phyloP scores from a whole-genome alignment of 2,888 invertebrate genomes.

The Melieria crassipennis region DNA sequence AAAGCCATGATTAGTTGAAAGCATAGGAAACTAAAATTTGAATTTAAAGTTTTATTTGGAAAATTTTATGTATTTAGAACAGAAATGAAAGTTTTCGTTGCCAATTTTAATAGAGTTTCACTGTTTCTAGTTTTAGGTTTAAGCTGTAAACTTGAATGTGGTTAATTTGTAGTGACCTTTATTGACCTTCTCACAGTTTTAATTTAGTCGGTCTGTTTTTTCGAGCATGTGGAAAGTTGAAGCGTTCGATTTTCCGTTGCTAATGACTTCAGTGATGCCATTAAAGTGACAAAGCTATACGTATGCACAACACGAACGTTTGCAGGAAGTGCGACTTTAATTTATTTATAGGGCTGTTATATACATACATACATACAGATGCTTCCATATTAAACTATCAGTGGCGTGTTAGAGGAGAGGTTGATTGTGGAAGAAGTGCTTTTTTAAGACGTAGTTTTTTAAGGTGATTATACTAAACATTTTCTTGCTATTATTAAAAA shows the following conservation, averaged over 20 bases:
- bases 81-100: not conserved
- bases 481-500: not conserved
- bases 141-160: not conserved
- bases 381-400: not conserved
- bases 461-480: too few species aligned
- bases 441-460: not conserved
- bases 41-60: not conserved
- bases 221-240: not conserved
- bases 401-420: not conserved
- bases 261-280: too few species aligned
- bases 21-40: too few species aligned
- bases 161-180: not conserved
- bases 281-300: too few species aligned
- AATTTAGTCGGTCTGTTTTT: not conserved
- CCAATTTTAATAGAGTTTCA: not conserved
- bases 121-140: not conserved
- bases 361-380: not conserved
- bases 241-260: too few species aligned
- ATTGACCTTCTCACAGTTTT: not conserved
- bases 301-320: too few species aligned
- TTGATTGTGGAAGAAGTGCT: not conserved
- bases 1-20: too few species aligned
- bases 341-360: not conserved
- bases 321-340: not conserved
- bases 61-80: not conserved